Base-by-base conservation (phyloP, 1,140 invertebrate species). In the Meloidogyne floridensis region DNA sequence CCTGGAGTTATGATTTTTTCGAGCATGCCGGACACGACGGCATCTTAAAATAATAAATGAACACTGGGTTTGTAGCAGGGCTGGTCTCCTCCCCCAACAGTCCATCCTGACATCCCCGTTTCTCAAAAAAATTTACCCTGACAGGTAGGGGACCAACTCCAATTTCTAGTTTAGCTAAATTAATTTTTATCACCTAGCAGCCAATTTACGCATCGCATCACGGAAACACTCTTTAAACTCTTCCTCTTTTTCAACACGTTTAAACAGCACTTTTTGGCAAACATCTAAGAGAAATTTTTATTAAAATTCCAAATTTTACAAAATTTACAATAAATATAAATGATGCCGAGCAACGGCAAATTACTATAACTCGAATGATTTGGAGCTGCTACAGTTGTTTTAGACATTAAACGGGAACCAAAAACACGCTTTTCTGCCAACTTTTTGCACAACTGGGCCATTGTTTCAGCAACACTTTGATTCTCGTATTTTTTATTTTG, bases 291-390 rank as follows among this genome's bases (percentile, higher is more conserved):
- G 9, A 65, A 32, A 78, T 53, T 42, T 15, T 8, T 81, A 13
- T 82, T 7, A 53, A 53, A 51, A 80, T 3, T 71, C 47, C 18
- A 81, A 80, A 6, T 32, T 53, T 56, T 51, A 32, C 1, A 9
- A 70, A 80, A n/a, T 20, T 76, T 82, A 86, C 85, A 80, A 74
- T 85, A 78, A 65, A 86, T 86, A 32, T 86, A 86, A 3, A 86
- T 87, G 70, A 86, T 86, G 32, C 85, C 85, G 13, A 71, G 56
- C 7, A 69, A 53, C 2, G 85, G 85, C 71, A 86, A 75, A 71
- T 86, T 86, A 42, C 65, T 87, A 71, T 86, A 86, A 54, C 75
- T 86, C 7, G 86, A 87, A 71, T 86, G 85, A 81, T 86, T 86
- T 20, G 85, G 85, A 13, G 84, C 86, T n/a, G 85, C 85, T 59